phyloP scores from a whole-genome alignment of 2,113 vertebrate genomes.

The Melanerpes formicivorus region DNA sequence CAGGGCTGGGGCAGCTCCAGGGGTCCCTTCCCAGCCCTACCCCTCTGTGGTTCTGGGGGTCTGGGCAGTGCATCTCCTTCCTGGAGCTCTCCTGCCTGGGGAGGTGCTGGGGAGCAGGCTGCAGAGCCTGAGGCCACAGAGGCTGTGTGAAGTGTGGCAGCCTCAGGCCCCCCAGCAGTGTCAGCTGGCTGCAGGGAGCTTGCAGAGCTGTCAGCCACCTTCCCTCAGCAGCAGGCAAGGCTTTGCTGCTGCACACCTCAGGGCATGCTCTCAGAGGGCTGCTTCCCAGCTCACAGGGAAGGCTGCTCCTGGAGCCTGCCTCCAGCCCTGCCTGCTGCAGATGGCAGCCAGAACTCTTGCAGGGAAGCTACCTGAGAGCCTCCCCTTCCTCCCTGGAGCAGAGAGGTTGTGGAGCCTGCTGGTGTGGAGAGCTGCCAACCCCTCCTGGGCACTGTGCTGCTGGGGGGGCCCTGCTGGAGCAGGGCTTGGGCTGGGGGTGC shows the following conservation, averaged over 20 bases:
- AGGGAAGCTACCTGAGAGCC: accelerated
- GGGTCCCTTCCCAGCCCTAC: too few species aligned
- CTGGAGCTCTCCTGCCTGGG: background rate
- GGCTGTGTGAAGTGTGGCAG: background rate
- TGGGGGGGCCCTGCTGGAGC: too few species aligned
- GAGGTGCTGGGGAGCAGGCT: background rate
- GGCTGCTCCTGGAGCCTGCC: background rate
- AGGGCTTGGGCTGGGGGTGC: too few species aligned
- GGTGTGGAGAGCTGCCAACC: too few species aligned
- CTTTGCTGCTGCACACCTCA: constrained; percentile 21
- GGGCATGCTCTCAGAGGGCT: background rate
- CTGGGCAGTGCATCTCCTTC: background rate
- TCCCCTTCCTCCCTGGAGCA: background rate
- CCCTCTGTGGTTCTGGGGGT: background rate
- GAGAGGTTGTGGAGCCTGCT: too few species aligned
- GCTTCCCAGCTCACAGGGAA: background rate
- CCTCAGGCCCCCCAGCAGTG: background rate
- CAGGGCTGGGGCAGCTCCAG: too few species aligned
- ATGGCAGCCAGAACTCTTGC: background rate
- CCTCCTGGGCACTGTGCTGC: too few species aligned
- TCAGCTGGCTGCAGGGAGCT: background rate
- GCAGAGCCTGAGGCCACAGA: background rate
- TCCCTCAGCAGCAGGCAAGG: background rate
- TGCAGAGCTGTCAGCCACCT: constrained; percentile 3
- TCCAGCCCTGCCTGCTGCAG: background rate